Conservation (phyloP, 2,888 invertebrate species). For the Aricia artaxerxes region DNA sequence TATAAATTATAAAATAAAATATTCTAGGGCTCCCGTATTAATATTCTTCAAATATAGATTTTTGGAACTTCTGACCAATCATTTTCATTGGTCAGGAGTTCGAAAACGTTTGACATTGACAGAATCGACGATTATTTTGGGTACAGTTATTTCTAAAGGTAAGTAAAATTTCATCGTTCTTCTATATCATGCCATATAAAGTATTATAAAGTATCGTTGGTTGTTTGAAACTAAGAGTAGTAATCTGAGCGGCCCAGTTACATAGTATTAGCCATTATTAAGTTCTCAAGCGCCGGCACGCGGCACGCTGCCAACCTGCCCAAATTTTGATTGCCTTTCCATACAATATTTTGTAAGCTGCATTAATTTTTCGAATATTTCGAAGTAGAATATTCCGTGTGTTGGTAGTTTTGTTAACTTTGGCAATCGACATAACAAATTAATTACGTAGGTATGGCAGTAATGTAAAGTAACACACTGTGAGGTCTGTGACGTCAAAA, state of each 20-base stretch:
- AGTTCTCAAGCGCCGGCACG: neutral
- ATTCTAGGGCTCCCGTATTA: too few relatives aligned
- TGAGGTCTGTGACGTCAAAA: too few relatives aligned
- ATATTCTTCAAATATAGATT: too few relatives aligned
- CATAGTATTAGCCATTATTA: conserved; percentile 5
- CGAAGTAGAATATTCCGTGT: neutral
- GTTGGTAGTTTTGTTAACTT: neutral
- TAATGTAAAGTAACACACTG: too few relatives aligned
- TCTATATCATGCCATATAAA: neutral
- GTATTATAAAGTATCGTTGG: neutral
- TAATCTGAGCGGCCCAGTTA: conserved; percentile 1
- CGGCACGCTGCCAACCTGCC: neutral
- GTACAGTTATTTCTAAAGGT: too few relatives aligned
- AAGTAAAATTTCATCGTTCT: neutral
- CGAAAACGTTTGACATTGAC: too few relatives aligned
- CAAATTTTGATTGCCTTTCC: conserved; percentile 1
- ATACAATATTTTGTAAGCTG: conserved; percentile 14
- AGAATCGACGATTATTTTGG: neutral
- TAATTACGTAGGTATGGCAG: too few relatives aligned
- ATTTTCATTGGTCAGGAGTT: too few relatives aligned
- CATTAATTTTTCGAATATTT: neutral
- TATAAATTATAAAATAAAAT: too few relatives aligned
- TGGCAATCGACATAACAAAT: too few relatives aligned
- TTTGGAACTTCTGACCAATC: too few relatives aligned
- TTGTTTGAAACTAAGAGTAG: neutral